Evolutionary conservation across 2,113 vertebrate genomes (phyloP), one percentile per base, ranked within the genome.

Genomic region (Ictalurus punctatus): DNA sequence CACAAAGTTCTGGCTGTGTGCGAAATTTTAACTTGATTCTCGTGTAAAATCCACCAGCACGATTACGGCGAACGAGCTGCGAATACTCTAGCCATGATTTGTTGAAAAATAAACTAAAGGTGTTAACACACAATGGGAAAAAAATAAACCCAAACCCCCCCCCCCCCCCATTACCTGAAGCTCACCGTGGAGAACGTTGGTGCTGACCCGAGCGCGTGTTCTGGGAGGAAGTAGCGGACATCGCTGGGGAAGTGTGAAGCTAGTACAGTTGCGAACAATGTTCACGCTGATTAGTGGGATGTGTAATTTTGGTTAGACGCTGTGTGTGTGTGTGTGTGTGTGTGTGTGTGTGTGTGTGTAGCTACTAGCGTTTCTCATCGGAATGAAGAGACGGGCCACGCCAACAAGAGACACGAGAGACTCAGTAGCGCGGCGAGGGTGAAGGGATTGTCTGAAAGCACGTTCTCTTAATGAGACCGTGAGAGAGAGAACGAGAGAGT

Each of bases 391-490:
- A 80, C 7, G 9, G 8, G 52, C 54, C n/a, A 58, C n/a, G 16
- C 79, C 79, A 14, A 81, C n/a, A n/a, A 34, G 79, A 34, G 17
- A 23, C 17, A 34, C 0, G n/a, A 37, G 54, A 21, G n/a, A 23
- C 52, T 4, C 3, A 27, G 1, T 6, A 13, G 76, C 14, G 44
- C 52, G 37, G 27, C 10, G 14, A 12, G 8, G 16, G 44, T 54
- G 40, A 84, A n/a, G 25, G 1, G 25, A 44, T 65, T 84, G 44
- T 44, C 34, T 27, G 23, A 83, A 40, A 63, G 67, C 1, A 67
- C 52, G 5, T 88, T 63, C 37, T 78, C 17, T 71, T 84, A 74
- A 89, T 88, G 86, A 89, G 79, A 67, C 81, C n/a, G 81, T 58
- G 54, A 84, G 86, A 80, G 59, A 82, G 7, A 17, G 65, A 89